phyloP scores from a whole-genome alignment of 2,113 vertebrate genomes.

The Ceratotherium simum region DNA sequence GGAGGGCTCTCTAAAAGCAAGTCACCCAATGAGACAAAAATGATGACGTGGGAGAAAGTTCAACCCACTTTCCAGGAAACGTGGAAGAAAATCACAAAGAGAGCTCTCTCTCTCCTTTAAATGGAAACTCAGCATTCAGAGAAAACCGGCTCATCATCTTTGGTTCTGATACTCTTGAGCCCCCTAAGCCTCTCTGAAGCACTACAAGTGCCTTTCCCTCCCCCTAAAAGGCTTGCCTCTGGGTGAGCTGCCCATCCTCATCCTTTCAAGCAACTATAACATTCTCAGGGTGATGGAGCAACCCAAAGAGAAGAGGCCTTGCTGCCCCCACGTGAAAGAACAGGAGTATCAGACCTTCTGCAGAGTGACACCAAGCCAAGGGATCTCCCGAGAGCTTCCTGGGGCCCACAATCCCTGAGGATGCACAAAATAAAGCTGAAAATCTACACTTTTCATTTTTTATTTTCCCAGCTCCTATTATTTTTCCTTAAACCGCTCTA shows the following conservation, averaged over 20 bases:
- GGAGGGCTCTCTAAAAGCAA: background rate
- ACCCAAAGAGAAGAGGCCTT: background rate
- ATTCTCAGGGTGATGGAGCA: background rate
- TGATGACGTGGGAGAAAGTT: background rate
- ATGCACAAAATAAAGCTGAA: background rate
- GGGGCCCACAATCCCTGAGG: background rate
- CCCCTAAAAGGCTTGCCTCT: too few species aligned
- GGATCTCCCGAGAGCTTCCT: rapidly evolving
- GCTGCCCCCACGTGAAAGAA: background rate
- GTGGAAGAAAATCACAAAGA: background rate
- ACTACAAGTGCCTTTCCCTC: background rate
- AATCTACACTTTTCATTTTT: background rate
- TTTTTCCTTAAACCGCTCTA: conserved; percentile 1
- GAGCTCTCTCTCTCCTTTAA: background rate
- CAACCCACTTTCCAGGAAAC: background rate
- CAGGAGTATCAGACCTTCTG: background rate
- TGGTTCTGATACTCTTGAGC: background rate
- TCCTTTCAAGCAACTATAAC: background rate
- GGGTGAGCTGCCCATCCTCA: background rate
- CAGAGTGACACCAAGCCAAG: background rate
- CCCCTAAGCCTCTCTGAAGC: background rate
- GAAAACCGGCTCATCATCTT: background rate
- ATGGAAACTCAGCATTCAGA: background rate
- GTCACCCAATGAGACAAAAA: background rate
- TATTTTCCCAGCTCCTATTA: background rate